These are phyloP conservation scores for Diplazon laetatorius DNA, from an alignment of 2,888 invertebrate species.

Conservation along the genomic window DNA sequence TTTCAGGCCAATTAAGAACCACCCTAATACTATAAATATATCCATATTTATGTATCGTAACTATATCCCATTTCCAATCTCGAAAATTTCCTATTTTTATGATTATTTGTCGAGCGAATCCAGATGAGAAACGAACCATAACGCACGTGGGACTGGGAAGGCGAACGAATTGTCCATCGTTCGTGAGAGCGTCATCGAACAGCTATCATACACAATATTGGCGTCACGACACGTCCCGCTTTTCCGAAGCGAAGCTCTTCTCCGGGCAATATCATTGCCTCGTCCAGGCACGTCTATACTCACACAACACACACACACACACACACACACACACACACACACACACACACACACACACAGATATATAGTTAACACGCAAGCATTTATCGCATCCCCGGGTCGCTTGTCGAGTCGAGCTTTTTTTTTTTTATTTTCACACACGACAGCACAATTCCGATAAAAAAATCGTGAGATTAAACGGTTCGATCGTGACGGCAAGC, in stretches of 20 bases:
- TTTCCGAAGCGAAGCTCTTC: slow-evolving; percentile 27
- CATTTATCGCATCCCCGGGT: slow-evolving; percentile 35
- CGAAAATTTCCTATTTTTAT: slow-evolving; percentile 18
- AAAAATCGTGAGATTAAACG: slow-evolving; percentile 58
- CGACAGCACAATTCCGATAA: slow-evolving; percentile 43
- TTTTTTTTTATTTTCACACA: no score
- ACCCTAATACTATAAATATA: no score
- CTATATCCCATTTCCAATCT: slow-evolving; percentile 10
- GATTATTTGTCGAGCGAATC: neutral
- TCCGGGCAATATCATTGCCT: neutral
- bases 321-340: neutral
- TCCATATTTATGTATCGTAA: no score
- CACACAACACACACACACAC: neutral
- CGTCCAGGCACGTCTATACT: neutral
- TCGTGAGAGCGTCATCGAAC: slow-evolving; percentile 12
- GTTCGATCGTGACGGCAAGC: slow-evolving; percentile 48
- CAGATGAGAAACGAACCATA: slow-evolving; percentile 4
- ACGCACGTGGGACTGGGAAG: neutral
- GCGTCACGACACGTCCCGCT: slow-evolving; percentile 38
- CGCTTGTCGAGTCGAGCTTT: slow-evolving; percentile 37
- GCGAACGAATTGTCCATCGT: neutral
- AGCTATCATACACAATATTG: slow-evolving; percentile 29
- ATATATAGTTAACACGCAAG: no score
- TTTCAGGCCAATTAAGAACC: no score
- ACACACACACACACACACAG: neutral